Base-by-base conservation (phyloP, 37 sponge, comb jelly and placozoan genomes). In the Dysidea cf. avara region DNA sequence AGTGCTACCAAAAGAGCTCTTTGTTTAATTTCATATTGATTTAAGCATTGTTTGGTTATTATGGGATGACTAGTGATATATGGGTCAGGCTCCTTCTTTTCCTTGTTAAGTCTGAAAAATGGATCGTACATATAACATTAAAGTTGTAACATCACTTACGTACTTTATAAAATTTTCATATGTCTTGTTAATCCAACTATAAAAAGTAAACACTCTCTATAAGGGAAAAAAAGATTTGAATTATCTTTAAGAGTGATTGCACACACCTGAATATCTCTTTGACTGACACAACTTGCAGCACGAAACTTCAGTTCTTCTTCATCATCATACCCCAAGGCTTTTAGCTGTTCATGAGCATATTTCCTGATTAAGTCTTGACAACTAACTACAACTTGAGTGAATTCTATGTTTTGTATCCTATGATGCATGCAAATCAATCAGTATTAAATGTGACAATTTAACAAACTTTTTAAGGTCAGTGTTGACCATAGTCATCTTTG, bases 241-340 rank as follows among this genome's bases (percentile, higher is more conserved):
- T n/a, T n/a, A n/a, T n/a, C n/a, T n/a, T n/a, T n/a, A n/a, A n/a
- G n/a, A n/a, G n/a, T n/a, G n/a, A n/a, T n/a, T n/a, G n/a, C n/a
- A n/a, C n/a, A n/a, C n/a, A n/a, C n/a, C n/a, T 94, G 91, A 21
- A 94, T 94, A 43, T 94, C 94, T 36, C 92, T 52, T 56, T 91
- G 92, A 29, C 87, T 86, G 50, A 91, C 92, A 77, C 83, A 86
- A 55, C 87, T 91, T 9, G n/a, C n/a, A n/a, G n/a, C n/a, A n/a
- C n/a, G n/a, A n/a, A n/a, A n/a, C n/a, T n/a, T 47, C 3, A 90
- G 79, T 11, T 86, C 83, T 14, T n/a, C 16, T 2, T 78, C 78
- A 0, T 70, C 18, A 7, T 65, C 18, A 7, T 63, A 58, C 33
- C n/a, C n/a, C n/a, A 18, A 33, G 1, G 50, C 29, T 33, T 57